These are phyloP conservation scores for Danaus melanippus DNA, from an alignment of 1,140 invertebrate genomes.

Conservation along the genomic window DNA sequence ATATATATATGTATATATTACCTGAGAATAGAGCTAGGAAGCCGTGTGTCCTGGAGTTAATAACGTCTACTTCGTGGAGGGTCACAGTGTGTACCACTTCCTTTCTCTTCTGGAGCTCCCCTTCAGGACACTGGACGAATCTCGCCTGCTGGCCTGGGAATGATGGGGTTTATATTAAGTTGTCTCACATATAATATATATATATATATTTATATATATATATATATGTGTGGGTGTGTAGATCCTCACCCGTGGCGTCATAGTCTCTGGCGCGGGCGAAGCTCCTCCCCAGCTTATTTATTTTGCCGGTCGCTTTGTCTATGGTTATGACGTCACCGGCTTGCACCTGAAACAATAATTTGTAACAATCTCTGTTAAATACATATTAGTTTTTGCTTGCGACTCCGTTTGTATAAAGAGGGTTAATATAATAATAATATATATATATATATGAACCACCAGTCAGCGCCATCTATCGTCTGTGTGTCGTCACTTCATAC, in stretches of 20 bases:
- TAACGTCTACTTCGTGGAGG: constrained; percentile 99
- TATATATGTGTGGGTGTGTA: not conserved
- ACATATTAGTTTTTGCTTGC: too few species aligned
- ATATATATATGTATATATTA: constrained; percentile 35
- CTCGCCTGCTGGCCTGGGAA: constrained; percentile 83
- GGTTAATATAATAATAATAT: too few species aligned
- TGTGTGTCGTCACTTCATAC: too few species aligned
- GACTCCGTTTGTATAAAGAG: too few species aligned
- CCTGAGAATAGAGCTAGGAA: constrained; percentile 98
- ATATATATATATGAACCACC: too few species aligned
- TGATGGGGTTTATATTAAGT: too few species aligned
- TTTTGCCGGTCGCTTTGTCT: constrained; percentile 98
- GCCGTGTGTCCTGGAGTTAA: constrained; percentile 97
- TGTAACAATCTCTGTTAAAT: not conserved
- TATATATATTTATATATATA: not conserved
- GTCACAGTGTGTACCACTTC: constrained; percentile 99
- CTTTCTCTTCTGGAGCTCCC: constrained; percentile 98
- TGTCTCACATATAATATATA: not conserved
- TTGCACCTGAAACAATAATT: constrained; percentile 77
- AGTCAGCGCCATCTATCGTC: not conserved
- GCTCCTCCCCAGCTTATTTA: constrained; percentile 94
- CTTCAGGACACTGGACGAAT: constrained; percentile 98
- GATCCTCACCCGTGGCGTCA: constrained; percentile 86
- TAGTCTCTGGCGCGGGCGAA: constrained; percentile 97
- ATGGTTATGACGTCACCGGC: constrained; percentile 97